These are phyloP conservation scores for Sipha flava DNA, from an alignment of 1,140 invertebrate genomes.

Conservation along the genomic window DNA sequence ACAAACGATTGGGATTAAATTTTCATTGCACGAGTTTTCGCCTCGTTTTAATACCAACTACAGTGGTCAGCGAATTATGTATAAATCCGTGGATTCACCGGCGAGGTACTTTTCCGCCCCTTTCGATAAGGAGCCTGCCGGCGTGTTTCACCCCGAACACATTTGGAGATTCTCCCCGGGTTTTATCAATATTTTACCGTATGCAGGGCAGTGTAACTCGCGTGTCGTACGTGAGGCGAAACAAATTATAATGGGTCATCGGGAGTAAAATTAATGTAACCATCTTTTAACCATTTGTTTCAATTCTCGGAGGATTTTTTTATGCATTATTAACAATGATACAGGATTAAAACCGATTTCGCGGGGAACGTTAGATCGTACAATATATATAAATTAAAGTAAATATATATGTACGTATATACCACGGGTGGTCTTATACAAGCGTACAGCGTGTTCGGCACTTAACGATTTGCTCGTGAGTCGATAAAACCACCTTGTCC, in stretches of 20 bases:
- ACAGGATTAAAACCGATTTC: too few relatives aligned
- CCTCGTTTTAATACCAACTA: neutral
- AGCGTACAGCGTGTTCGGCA: too few relatives aligned
- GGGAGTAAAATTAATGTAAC: neutral
- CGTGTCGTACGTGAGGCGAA: neutral
- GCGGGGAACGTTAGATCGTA: too few relatives aligned
- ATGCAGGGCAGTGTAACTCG: neutral
- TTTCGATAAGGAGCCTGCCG: too few relatives aligned
- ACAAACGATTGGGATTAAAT: slow-evolving; percentile 17
- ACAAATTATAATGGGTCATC: neutral
- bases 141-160: too few relatives aligned
- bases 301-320: neutral
- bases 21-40: neutral
- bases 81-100: neutral
- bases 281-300: neutral
- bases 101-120: neutral
- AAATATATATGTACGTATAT: too few relatives aligned
- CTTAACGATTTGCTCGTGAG: too few relatives aligned
- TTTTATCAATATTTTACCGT: neutral
- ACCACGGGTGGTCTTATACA: too few relatives aligned
- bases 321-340: neutral
- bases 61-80: neutral
- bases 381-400: too few relatives aligned
- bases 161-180: neutral
- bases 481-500: too few relatives aligned